These are phyloP conservation scores for Hippocampus zosterae DNA, from an alignment of 2,113 vertebrate species.

Conservation along the genomic window DNA sequence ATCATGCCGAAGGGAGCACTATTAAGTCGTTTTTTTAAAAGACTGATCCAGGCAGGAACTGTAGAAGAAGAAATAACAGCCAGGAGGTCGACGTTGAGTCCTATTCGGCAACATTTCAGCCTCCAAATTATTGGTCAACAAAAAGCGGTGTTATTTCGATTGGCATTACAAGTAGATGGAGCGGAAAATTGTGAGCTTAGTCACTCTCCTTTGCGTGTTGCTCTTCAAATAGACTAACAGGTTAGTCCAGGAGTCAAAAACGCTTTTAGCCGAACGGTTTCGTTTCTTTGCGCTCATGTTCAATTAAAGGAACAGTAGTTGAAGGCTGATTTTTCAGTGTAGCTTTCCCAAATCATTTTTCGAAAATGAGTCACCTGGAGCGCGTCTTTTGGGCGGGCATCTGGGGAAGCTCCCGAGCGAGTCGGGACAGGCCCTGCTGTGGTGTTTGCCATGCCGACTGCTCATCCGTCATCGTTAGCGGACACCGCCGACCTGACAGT, in stretches of 20 bases:
- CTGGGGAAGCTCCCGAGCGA: conserved; percentile 56
- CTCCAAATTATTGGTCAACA: not conserved
- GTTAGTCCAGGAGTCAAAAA: conserved; percentile 11
- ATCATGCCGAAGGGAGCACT: not conserved
- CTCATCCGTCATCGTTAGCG: conserved; percentile 72
- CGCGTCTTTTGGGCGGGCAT: conserved; percentile 55
- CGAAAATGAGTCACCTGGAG: conserved; percentile 3
- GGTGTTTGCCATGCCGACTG: conserved; percentile 62
- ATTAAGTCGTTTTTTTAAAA: not conserved
- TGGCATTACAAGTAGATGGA: not conserved
- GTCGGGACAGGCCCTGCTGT: conserved; percentile 61
- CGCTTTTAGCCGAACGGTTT: not conserved
- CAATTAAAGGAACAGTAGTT: not conserved
- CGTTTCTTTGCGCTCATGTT: not conserved
- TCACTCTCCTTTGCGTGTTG: conserved; percentile 13
- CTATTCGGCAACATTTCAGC: not conserved
- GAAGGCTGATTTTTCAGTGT: too few species aligned
- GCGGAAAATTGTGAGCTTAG: conserved; percentile 20
- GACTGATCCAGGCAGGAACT: not conserved
- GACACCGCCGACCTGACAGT: conserved; percentile 42
- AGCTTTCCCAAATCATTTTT: not conserved
- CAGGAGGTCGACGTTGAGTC: not conserved
- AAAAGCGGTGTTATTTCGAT: not conserved
- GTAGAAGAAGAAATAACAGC: not conserved
- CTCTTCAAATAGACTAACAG: conserved; percentile 22